phyloP scores from a whole-genome alignment of 2,113 vertebrate species.

The Bettongia penicillata region DNA sequence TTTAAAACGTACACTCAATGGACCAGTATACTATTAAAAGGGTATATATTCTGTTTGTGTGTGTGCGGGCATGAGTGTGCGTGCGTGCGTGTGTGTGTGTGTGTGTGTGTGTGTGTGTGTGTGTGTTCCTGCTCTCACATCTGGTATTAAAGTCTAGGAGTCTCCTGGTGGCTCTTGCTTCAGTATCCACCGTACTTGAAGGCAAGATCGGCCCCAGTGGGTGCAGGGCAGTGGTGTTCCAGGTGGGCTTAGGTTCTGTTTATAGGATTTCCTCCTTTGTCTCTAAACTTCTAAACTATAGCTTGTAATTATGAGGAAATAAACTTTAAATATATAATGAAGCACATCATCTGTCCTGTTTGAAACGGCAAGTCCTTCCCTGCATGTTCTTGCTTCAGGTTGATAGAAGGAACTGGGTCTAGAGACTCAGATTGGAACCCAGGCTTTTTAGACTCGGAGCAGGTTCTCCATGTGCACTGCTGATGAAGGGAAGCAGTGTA shows the following conservation, averaged over 20 bases:
- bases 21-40: constrained; percentile 86
- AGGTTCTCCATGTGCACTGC: background rate
- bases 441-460: background rate
- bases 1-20: constrained; percentile 85
- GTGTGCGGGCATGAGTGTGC: constrained; percentile 39
- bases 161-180: constrained; percentile 81
- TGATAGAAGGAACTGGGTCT: background rate
- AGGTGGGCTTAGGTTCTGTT: constrained; percentile 83
- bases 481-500: background rate
- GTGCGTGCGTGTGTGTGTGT: constrained; percentile 43
- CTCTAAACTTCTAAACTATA: constrained; percentile 89
- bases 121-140: constrained; percentile 81
- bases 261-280: constrained; percentile 85
- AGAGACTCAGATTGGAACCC: background rate
- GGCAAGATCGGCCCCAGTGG: background rate
- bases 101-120: constrained; percentile 52
- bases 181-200: constrained; percentile 77
- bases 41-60: constrained; percentile 86
- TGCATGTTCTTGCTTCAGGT: background rate
- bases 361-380: constrained; percentile 28
- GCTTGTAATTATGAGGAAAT: constrained; percentile 92
- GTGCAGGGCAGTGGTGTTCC: constrained; percentile 22
- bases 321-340: constrained; percentile 85
- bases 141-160: constrained; percentile 81
- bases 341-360: constrained; percentile 59